A percentile compares a stretch with the other conserved stretches of the same genome.
Evolutionary conservation across 2,113 vertebrate species (phyloP).

Genomic region (pig (Sus scrofa)): DNA sequence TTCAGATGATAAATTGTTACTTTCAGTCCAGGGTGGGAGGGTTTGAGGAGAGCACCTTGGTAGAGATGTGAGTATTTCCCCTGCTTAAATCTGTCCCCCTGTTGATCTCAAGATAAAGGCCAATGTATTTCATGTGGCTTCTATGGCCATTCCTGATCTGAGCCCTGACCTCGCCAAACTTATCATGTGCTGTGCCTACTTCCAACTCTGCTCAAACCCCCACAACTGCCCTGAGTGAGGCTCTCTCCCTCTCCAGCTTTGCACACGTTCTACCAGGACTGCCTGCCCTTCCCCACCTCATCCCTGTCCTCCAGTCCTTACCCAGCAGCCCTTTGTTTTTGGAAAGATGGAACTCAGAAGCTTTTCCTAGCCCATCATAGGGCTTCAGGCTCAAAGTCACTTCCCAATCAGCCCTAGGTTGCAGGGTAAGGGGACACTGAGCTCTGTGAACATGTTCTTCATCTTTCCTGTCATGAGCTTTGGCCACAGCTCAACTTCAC

Average conservation of each 20-base stretch:
- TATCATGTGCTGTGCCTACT: background rate
- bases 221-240: background rate
- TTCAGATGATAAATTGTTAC: background rate
- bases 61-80: background rate
- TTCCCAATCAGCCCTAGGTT: background rate
- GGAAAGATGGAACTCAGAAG: background rate
- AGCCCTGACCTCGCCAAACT: background rate
- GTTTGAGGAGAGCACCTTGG: too few species aligned
- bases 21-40: background rate
- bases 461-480: background rate
- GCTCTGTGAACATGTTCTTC: background rate
- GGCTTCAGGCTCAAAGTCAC: background rate
- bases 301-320: background rate
- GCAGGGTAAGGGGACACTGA: background rate
- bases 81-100: background rate
- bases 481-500: background rate
- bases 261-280: background rate
- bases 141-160: background rate
- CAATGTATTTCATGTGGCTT: background rate
- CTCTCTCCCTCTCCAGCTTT: background rate
- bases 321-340: background rate
- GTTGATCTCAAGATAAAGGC: background rate
- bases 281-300: background rate
- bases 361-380: background rate
- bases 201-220: background rate